Conservation (phyloP, 2,888 invertebrate species). For the Volucella bombylans region DNA sequence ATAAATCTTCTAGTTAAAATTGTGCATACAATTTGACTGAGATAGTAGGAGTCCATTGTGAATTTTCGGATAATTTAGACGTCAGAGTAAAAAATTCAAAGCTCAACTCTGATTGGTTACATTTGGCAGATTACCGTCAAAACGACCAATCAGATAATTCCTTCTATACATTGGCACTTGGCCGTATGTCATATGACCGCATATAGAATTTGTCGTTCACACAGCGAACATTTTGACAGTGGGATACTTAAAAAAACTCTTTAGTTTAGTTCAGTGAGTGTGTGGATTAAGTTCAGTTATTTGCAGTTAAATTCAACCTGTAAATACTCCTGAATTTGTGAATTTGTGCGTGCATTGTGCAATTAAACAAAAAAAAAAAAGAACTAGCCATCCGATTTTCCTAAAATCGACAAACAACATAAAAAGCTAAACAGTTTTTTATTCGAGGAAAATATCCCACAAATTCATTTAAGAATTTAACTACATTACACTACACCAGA, state of each 20-base stretch:
- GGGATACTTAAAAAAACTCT: conserved; percentile 83
- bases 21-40: conserved; percentile 82
- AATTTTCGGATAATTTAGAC: conserved; percentile 79
- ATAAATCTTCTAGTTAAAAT: neutral
- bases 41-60: conserved; percentile 84
- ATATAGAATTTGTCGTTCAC: conserved; percentile 54
- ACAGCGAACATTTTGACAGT: conserved; percentile 90
- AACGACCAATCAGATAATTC: conserved; percentile 84
- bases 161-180: conserved; percentile 84
- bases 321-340: conserved; percentile 76
- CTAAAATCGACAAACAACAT: conserved; percentile 82
- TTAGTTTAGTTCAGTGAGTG: conserved; percentile 93
- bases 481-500: conserved; percentile 75
- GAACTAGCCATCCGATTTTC: conserved; percentile 41
- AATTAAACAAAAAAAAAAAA: conserved; percentile 53
- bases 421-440: conserved; percentile 9
- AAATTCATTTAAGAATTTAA: conserved; percentile 58
- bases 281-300: conserved; percentile 86
- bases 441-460: conserved; percentile 31
- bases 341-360: conserved; percentile 73
- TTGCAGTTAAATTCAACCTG: conserved; percentile 76
- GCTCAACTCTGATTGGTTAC: conserved; percentile 84
- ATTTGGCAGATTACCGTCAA: conserved; percentile 83
- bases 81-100: conserved; percentile 83
- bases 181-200: conserved; percentile 91